phyloP scores from a whole-genome alignment of 2,888 invertebrate species.

The Scrobipalpa costella region DNA sequence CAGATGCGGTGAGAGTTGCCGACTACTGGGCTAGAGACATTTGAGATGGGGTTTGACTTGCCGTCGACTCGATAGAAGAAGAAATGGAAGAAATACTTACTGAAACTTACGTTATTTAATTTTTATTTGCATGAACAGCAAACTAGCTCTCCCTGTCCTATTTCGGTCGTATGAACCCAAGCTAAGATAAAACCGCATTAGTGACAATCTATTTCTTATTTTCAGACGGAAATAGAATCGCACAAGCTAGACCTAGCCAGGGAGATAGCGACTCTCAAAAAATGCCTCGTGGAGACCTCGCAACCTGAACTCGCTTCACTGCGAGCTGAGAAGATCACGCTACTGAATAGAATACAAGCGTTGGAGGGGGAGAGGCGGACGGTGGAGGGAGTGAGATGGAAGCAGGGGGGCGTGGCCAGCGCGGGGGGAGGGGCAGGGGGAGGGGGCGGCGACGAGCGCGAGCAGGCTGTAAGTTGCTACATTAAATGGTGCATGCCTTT shows the following conservation, averaged over 20 bases:
- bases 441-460: conserved; percentile 52
- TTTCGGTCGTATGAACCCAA: too few relatives aligned
- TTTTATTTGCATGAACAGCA: too few relatives aligned
- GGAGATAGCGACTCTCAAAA: conserved; percentile 64
- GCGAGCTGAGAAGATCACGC: conserved; percentile 39
- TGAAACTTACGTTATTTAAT: too few relatives aligned
- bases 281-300: conserved; percentile 50
- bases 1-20: too few relatives aligned
- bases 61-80: too few relatives aligned
- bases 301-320: conserved; percentile 55
- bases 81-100: too few relatives aligned
- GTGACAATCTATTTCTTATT: neutral
- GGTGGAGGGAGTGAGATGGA: conserved; percentile 35
- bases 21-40: too few relatives aligned
- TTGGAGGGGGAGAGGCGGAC: too few relatives aligned
- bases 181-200: too few relatives aligned
- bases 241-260: conserved; percentile 66
- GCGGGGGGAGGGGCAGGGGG: conserved; percentile 21
- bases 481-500: conserved; percentile 35
- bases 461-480: conserved; percentile 66
- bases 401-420: too few relatives aligned
- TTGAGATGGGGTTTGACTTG: too few relatives aligned
- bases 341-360: conserved; percentile 33
- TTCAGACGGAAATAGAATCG: conserved; percentile 71
- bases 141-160: too few relatives aligned